Conservation (phyloP, 64 coral and sea anemone genomes). For the Stichodactyla helianthus region DNA sequence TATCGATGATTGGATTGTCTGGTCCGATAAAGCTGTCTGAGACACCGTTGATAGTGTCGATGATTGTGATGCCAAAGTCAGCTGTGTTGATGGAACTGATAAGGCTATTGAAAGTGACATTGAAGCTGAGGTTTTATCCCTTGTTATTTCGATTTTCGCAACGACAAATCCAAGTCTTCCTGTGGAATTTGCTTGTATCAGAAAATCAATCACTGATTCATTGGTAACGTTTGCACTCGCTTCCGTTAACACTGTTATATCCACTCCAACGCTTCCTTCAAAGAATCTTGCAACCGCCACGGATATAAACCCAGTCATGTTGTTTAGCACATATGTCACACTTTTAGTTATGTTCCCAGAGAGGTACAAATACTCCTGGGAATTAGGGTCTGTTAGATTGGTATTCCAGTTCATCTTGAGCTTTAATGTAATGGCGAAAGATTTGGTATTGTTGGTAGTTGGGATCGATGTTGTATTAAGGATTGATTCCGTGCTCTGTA, state of each 20-base stretch:
- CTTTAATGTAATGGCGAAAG: neutral
- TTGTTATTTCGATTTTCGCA: neutral
- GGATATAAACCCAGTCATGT: neutral
- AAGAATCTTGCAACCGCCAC: neutral
- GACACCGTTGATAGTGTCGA: too few relatives aligned
- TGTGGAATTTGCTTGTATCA: neutral
- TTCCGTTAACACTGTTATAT: neutral
- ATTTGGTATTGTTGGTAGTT: neutral
- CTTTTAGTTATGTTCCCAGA: too few relatives aligned
- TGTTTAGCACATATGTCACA: neutral
- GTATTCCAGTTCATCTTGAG: neutral
- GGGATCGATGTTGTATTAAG: neutral
- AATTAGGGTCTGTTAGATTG: neutral
- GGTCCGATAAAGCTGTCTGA: too few relatives aligned
- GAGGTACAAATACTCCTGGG: neutral
- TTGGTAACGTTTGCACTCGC: neutral
- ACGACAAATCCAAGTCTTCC: constrained; percentile 1
- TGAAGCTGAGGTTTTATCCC: neutral
- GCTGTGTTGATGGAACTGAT: too few relatives aligned
- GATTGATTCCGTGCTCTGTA: neutral
- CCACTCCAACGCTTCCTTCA: constrained; percentile 12
- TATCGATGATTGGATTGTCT: too few relatives aligned
- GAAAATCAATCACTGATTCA: neutral
- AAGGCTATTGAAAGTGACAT: too few relatives aligned
- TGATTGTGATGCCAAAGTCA: too few relatives aligned